Evolutionary conservation across 2,797 vertebrate species (phyloP).

Genomic region (Paramormyrops hopkinsi): DNA sequence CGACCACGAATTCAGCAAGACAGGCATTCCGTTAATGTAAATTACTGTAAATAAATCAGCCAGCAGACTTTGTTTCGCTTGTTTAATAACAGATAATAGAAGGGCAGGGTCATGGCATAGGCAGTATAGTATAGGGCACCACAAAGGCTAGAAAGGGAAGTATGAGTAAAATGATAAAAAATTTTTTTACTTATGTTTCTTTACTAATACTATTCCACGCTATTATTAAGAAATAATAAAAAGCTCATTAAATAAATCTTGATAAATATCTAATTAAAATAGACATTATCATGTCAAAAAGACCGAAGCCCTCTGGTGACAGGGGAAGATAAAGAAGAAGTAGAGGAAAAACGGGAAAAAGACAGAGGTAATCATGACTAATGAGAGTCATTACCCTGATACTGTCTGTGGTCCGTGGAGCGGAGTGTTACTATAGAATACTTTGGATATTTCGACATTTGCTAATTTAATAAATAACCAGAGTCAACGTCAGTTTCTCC

Average conservation of each 20-base stretch:
- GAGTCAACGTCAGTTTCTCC: neutral
- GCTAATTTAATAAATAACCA: neutral
- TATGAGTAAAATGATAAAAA: too few species aligned
- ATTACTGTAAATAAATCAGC: neutral
- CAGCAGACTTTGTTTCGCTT: neutral
- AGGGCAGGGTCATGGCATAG: neutral
- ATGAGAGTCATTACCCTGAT: neutral
- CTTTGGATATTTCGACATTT: neutral
- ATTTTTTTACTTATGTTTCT: neutral
- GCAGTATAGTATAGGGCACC: too few species aligned
- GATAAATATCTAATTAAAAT: neutral
- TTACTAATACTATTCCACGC: neutral
- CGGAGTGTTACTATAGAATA: neutral
- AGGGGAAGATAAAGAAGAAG: neutral
- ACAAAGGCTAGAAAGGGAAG: neutral
- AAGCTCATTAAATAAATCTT: neutral
- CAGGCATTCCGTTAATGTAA: neutral
- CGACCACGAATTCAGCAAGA: neutral
- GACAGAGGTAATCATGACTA: neutral
- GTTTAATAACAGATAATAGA: neutral
- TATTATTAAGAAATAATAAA: neutral
- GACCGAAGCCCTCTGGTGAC: neutral
- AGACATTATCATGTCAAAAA: neutral
- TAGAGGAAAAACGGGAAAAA: neutral
- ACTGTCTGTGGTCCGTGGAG: neutral